A percentile compares a stretch with the other conserved stretches of the same genome.
Evolutionary conservation across 2,113 vertebrate genomes (phyloP).

Genomic region (Cololabis saira): DNA sequence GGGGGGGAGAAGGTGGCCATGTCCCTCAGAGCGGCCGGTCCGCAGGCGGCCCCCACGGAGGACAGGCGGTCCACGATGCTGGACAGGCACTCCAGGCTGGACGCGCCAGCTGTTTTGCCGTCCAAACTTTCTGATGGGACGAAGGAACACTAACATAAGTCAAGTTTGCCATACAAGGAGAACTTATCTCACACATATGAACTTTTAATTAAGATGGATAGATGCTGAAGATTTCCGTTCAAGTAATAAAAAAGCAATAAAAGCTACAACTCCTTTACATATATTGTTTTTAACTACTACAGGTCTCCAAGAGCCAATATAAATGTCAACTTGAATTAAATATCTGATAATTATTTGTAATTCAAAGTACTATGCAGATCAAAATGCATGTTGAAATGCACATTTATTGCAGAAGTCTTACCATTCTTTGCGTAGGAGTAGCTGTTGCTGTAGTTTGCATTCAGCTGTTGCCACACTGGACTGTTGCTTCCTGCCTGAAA

Average conservation of each 20-base stretch:
- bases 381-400: no score
- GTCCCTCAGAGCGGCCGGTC: slow-evolving; percentile 72
- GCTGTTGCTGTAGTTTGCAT: slow-evolving; percentile 82
- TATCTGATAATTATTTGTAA: background rate
- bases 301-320: no score
- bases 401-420: slow-evolving; percentile 77
- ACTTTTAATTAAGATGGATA: no score
- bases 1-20: slow-evolving; percentile 79
- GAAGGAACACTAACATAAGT: background rate
- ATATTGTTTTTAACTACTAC: no score
- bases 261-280: no score
- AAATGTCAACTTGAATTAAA: no score
- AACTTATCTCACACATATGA: no score
- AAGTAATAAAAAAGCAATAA: no score
- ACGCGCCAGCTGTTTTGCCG: slow-evolving; percentile 81
- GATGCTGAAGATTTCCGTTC: no score
- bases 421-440: slow-evolving; percentile 86
- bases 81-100: slow-evolving; percentile 94
- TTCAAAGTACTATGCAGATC: background rate
- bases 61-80: slow-evolving; percentile 96
- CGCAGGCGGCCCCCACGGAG: slow-evolving; percentile 78
- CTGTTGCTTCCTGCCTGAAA: slow-evolving; percentile 89
- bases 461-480: slow-evolving; percentile 88
- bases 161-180: no score
- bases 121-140: slow-evolving; percentile 68